Percentiles rank a stretch among this genome's conserved stretches.
Evolutionary conservation across 2,888 invertebrate species (phyloP).

Genomic region (Chrysopilus asiliformis): DNA sequence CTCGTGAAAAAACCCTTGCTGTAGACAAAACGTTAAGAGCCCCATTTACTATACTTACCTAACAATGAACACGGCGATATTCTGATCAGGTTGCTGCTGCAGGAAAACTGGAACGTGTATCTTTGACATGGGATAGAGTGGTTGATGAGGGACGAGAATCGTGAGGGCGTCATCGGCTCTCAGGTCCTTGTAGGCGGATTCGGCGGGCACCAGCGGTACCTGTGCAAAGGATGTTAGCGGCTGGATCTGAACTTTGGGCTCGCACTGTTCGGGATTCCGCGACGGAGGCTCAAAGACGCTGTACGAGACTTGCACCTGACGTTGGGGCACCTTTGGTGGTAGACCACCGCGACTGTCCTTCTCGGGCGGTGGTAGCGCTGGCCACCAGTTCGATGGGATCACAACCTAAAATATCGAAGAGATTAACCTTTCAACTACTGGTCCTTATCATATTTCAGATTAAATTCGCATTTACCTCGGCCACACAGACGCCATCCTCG

Average conservation of each 20-base stretch:
- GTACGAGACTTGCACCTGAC: conserved; percentile 69
- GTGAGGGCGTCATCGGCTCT: conserved; percentile 72
- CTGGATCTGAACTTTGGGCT: conserved; percentile 60
- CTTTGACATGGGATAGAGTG: conserved; percentile 77
- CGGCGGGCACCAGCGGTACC: conserved; percentile 63
- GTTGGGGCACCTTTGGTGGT: conserved; percentile 50
- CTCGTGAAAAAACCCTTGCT: too few relatives aligned
- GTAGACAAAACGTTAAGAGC: too few relatives aligned
- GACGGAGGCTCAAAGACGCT: conserved; percentile 74
- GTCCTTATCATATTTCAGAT: too few relatives aligned
- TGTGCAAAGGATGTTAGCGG: conserved; percentile 48
- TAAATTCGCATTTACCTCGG: conserved; percentile 52
- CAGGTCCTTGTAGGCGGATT: conserved; percentile 71
- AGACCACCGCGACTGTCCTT: conserved; percentile 44
- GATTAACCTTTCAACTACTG: too few relatives aligned
- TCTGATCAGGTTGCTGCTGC: conserved; percentile 50
- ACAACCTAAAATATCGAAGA: conserved; percentile 46
- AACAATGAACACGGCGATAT: conserved; percentile 69
- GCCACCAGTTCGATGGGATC: conserved; percentile 88
- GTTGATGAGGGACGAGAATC: conserved; percentile 74
- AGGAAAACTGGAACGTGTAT: conserved; percentile 85
- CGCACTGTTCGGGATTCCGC: conserved; percentile 51
- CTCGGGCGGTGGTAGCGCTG: conserved; percentile 50
- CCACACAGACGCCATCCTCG: conserved; percentile 84
- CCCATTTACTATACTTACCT: too few relatives aligned